Percentiles rank a stretch among this genome's conserved stretches.
Conservation (phyloP, 2,797 vertebrate species). For the Myripristis jacobus region DNA sequence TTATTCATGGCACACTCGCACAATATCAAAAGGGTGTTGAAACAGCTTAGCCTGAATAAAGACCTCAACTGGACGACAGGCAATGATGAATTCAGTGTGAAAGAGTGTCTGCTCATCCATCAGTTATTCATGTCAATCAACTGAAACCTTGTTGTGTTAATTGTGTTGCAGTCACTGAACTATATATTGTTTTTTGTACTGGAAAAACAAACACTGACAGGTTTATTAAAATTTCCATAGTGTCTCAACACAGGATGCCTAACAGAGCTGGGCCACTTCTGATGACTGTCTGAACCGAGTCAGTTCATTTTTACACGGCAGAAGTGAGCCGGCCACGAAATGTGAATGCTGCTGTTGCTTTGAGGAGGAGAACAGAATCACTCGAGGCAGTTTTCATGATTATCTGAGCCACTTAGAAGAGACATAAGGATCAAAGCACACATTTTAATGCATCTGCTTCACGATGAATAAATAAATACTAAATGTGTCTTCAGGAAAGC, state of each 20-base stretch:
- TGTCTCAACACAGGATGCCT: neutral
- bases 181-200: neutral
- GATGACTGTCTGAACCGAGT: no score
- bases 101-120: neutral
- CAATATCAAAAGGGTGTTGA: no score
- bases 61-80: neutral
- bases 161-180: constrained; percentile 16
- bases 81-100: neutral
- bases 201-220: constrained; percentile 5
- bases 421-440: constrained; percentile 20
- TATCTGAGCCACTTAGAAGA: neutral
- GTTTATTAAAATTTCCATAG: neutral
- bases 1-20: no score
- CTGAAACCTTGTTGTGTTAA: neutral
- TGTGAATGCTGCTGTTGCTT: neutral
- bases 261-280: neutral
- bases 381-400: constrained; percentile 9
- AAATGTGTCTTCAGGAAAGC: constrained; percentile 16
- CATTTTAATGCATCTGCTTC: neutral
- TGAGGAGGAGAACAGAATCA: constrained; percentile 14
- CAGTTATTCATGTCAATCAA: neutral
- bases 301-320: neutral
- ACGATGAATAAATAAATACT: constrained; percentile 35
- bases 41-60: no score
- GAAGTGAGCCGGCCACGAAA: neutral